A percentile compares a stretch with the other conserved stretches of the same genome.
phyloP scores from a whole-genome alignment of 1,140 invertebrate species.

The Mercenaria mercenaria region DNA sequence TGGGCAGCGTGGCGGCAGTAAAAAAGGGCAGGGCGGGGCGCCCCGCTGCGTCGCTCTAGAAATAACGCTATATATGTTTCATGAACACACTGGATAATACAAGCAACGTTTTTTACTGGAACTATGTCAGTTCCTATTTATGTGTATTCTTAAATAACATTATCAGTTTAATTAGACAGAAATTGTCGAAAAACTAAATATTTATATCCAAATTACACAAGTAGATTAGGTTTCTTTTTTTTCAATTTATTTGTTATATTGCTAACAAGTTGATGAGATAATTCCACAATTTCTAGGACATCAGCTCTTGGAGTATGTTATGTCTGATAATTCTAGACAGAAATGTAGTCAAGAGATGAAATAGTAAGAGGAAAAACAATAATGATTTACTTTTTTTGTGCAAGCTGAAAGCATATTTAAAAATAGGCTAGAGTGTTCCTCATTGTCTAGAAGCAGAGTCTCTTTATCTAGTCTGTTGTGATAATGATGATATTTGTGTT shows the following conservation, averaged over 20 bases:
- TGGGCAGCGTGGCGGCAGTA: too few species aligned
- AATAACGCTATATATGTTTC: too few species aligned
- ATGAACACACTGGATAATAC: too few species aligned
- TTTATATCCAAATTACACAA: conserved; percentile 24
- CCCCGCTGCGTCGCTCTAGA: too few species aligned
- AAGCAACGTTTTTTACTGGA: too few species aligned
- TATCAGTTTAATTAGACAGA: conserved; percentile 21
- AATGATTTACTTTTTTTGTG: neutral
- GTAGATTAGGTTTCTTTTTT: neutral
- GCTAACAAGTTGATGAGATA: neutral
- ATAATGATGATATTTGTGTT: conserved; percentile 1
- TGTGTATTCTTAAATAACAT: neutral
- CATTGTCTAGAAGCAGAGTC: neutral
- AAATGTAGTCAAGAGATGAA: too few species aligned
- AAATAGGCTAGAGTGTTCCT: neutral
- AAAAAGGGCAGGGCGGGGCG: too few species aligned
- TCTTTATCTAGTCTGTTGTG: neutral
- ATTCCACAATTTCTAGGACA: neutral
- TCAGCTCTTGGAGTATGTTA: too few species aligned
- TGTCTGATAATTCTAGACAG: too few species aligned
- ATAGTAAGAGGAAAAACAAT: too few species aligned
- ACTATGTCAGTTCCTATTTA: too few species aligned
- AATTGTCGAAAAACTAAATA: conserved; percentile 25
- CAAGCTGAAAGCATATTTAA: conserved; percentile 1
- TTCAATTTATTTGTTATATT: neutral